Evolutionary conservation across 2,113 vertebrate species (phyloP), one percentile per base, ranked within the genome.

Genomic region (Bucco capensis): DNA sequence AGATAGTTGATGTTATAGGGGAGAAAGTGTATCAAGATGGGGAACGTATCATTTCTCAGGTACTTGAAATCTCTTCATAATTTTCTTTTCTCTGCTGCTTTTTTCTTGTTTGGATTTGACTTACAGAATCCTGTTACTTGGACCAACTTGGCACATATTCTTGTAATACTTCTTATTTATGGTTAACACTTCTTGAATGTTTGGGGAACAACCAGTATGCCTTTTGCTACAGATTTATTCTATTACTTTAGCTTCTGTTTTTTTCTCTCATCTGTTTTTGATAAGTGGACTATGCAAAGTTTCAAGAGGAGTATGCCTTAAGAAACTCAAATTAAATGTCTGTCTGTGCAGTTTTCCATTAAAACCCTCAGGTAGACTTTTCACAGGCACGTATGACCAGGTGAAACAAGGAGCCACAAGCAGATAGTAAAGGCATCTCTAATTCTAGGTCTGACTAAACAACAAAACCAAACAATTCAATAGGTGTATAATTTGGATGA

Each of bases 1-100:
- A 99, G 97, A 98, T 99, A 77, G 99, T 99, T 86, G 99, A 99
- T 90, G 99, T 99, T 95, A 98, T 99, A 97, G 99, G 98, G 92
- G 97, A 98, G 71, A 99, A 98, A 92, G 95, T 97, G 77, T 99
- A 98, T 95, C 98, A 98, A 86, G 98, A 99, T 82, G 98, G 98
- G 21, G 99, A 99, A 42, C 98, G 98, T 72, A 99, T 99, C 54
- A 99, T 99, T 96, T 97, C 97, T 96, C 99, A 99, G 98, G 99
- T 99, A 95, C 93, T 92, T 62, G 22, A 33, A 24, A 28, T 81
- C 30, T 69, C 44, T 75, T 49, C 28, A 16, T 65, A 4, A 5
- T 86, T 90, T 8, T 74, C 1, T 28, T 85, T 80, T 79, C 46
- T 75, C 17, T 56, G 44, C 50, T 78, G 33, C 6, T 75, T 71